Evolutionary conservation across 2,888 invertebrate genomes (phyloP), one percentile per base, ranked within the genome.

Genomic region (Lycophotia porphyrea): DNA sequence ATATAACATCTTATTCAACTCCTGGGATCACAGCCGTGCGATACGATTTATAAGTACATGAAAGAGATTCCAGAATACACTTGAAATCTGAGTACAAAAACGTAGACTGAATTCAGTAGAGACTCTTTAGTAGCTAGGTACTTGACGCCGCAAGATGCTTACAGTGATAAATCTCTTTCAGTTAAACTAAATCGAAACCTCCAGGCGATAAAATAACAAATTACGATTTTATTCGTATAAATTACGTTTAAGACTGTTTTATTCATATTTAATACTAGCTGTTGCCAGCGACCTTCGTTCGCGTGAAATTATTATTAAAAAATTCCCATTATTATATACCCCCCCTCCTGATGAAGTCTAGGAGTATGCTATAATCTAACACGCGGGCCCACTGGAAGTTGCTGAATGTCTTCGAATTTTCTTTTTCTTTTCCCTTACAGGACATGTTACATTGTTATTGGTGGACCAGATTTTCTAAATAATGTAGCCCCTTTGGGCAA

Each of bases 111-210:
- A 76, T 70, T 76, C 65, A 76, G 65, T 39, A 63, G 71, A 84
- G 84, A 84, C 60, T 60, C 61, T 71, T 71, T 47, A 67, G 69
- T 55, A 52, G 58, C 83, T 65, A 31, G 60, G 5, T 60, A 69
- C 71, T 71, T 44, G 47, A 70, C 15, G 27, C 80, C 39, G 42
- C 72, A 76, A 72, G 72, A 69, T 61, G 73, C 84, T 80, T 44
- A 66, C 60, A 42, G 81, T 63, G 69, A 84, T 81, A 84, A 81
- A 81, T 81, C 84, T 84, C 84, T 80, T 66, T 80, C 65, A 66
- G 80, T 69, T 69, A 58, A 84, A 81, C 73, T 80, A 73, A 84
- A 80, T 65, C 73, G 55, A 72, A 66, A 66, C 42, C 71, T 71
- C 71, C 49, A 15, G 55, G 69, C 55, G 61, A 80, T 72, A 49